A percentile compares a stretch with the other conserved stretches of the same genome.
Conservation (phyloP, 2,113 vertebrate genomes). For the Scalopus aquaticus region DNA sequence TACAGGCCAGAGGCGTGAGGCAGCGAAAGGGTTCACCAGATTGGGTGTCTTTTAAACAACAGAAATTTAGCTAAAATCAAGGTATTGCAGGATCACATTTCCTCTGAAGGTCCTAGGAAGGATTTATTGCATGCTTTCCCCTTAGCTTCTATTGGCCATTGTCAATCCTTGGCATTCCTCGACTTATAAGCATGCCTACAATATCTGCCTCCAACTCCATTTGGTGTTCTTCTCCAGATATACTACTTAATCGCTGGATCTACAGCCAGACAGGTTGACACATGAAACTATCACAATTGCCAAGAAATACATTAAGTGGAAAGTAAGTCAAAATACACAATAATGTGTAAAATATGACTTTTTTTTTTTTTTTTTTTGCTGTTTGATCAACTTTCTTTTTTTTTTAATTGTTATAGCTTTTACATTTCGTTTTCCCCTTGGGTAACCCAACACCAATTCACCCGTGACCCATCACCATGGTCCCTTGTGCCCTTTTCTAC, state of each 20-base stretch:
- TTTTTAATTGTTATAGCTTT: no score
- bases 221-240: background rate
- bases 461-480: no score
- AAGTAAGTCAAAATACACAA: background rate
- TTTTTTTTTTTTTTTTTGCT: no score
- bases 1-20: no score
- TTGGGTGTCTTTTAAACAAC: background rate
- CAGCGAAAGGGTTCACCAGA: no score
- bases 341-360: background rate
- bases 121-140: background rate
- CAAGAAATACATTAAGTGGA: background rate
- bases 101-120: background rate
- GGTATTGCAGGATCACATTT: background rate
- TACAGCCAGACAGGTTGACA: background rate
- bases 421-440: no score
- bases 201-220: background rate
- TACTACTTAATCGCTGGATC: no score
- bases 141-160: no score
- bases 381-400: no score
- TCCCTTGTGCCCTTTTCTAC: no score
- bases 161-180: no score
- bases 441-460: no score
- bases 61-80: background rate
- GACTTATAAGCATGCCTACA: background rate
- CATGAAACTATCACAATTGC: background rate